Evolutionary conservation across 2,888 invertebrate genomes (phyloP), one percentile per base, ranked within the genome.

Genomic region (Campopleginae sp.): DNA sequence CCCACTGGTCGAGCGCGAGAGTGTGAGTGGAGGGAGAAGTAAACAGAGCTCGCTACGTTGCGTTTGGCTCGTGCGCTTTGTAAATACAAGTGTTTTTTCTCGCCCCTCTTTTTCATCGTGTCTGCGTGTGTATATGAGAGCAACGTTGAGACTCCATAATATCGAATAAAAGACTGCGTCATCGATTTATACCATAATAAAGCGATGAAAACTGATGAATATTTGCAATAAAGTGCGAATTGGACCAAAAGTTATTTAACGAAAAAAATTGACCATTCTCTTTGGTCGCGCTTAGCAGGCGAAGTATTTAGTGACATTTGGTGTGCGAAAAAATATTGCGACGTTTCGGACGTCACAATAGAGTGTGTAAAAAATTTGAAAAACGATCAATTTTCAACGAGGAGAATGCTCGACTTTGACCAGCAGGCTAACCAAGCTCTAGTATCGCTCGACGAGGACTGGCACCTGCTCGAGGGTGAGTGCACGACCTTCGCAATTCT

Each of bases 391-490:
- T 12, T 27, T 5, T 38, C 38, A 38, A 61, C 44, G 61, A 84
- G 42, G 23, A 54, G 88, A 87, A 91, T 91, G 91, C 90, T 91
- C 89, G 91, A 91, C 88, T 91, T 91, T 78, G 91, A 91, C 90
- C 91, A 91, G 88, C 91, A 91, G 85, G 89, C 91, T 86, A 91
- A 91, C 90, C 91, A 90, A 85, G 89, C 91, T 79, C 85, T 90
- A 86, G 91, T 90, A 81, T 91, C 90, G 83, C 89, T 90, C 86
- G 89, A 90, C 86, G 90, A 90, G 80, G 89, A 91, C 89, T 91
- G 90, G 90, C 91, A 91, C 89, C 90, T 91, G 90, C 90, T 91
- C 86, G 90, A 91, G 90, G 92, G 91, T 91, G 87, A 92, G 91
- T 58, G 44, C 86, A 90, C 88, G 91, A 91, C 90, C 90, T 91